These are phyloP conservation scores for Athrips mouffetella DNA, from an alignment of 2,888 invertebrate species.

Conservation along the genomic window DNA sequence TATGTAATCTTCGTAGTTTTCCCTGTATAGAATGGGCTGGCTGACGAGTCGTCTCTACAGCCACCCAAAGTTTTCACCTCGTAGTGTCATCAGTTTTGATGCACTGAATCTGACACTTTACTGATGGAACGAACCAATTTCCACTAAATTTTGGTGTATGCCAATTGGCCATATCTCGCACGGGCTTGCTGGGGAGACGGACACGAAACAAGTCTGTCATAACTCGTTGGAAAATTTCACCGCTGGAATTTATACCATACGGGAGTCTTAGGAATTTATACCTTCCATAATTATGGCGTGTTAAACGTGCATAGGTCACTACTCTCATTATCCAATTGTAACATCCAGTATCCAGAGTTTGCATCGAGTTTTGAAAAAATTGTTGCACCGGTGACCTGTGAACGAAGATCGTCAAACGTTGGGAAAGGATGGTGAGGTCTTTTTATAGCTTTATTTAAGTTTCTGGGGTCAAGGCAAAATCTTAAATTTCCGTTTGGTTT, in stretches of 20 bases:
- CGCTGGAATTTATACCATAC: constrained; percentile 23
- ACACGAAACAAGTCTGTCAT: constrained; percentile 17
- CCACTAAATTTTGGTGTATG: too few relatives aligned
- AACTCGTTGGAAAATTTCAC: constrained; percentile 23
- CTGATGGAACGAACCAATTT: too few relatives aligned
- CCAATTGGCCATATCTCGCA: too few relatives aligned
- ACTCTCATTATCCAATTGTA: constrained; percentile 13
- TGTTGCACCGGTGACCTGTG: constrained; percentile 9
- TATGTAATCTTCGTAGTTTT: too few relatives aligned
- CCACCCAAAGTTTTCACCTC: too few relatives aligned
- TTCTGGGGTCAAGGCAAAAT: constrained; percentile 19
- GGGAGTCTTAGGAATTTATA: constrained; percentile 23
- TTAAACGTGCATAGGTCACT: constrained; percentile 21
- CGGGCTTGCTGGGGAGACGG: too few relatives aligned
- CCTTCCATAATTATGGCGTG: constrained; percentile 21
- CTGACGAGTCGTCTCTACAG: too few relatives aligned
- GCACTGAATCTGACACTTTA: too few relatives aligned
- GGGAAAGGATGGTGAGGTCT: constrained; percentile 15
- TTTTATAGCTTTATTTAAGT: constrained; percentile 16
- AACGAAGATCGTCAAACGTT: constrained; percentile 17
- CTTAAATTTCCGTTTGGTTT: constrained; percentile 13
- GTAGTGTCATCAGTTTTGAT: too few relatives aligned
- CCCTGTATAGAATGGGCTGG: too few relatives aligned
- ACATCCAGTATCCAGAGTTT: constrained; percentile 22
- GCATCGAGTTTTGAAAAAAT: constrained; percentile 19